These are phyloP conservation scores for Chrysomallon squamiferum DNA, from an alignment of 1,140 invertebrate species.

Conservation along the genomic window DNA sequence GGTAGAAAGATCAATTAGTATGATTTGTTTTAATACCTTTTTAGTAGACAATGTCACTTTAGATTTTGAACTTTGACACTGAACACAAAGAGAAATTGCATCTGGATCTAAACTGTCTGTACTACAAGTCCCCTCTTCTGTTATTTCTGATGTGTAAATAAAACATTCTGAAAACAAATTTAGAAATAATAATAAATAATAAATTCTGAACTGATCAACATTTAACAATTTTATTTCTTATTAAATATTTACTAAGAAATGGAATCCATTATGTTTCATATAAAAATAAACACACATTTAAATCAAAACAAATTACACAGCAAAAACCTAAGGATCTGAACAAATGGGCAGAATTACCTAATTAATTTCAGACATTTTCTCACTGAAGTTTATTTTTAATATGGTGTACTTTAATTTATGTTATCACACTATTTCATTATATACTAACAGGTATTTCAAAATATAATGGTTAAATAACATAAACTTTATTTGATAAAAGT, in stretches of 20 bases:
- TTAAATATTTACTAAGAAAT: neutral
- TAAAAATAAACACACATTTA: neutral
- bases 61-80: neutral
- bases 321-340: too few relatives aligned
- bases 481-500: too few relatives aligned
- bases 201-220: neutral
- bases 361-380: too few relatives aligned
- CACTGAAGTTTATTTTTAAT: too few relatives aligned
- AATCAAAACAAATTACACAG: too few relatives aligned
- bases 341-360: too few relatives aligned
- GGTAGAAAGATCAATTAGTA: too few relatives aligned
- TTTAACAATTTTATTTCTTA: neutral
- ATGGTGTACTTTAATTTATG: too few relatives aligned
- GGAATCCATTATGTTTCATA: neutral
- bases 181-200: neutral
- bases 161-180: neutral
- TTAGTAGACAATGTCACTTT: neutral
- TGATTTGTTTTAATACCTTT: neutral
- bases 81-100: neutral
- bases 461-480: too few relatives aligned
- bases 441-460: too few relatives aligned
- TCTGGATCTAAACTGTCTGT: neutral
- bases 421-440: too few relatives aligned
- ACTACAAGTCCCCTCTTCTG: neutral
- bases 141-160: neutral